Conservation (phyloP, 2,113 vertebrate species). For the Jacana jacana region DNA sequence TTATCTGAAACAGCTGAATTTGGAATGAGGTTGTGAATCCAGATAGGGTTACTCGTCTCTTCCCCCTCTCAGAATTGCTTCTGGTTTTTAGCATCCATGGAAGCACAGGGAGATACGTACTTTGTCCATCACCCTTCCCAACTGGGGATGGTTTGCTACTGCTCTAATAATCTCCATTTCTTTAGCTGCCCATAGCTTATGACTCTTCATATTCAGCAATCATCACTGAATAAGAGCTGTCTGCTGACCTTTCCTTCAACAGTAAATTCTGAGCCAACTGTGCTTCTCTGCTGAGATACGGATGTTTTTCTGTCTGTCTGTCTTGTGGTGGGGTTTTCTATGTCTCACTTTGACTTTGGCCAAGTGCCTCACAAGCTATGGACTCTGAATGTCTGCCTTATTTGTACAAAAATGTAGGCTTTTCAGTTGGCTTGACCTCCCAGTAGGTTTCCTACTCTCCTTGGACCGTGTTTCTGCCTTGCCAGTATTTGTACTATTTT, state of each 20-base stretch:
- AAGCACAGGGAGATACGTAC: background rate
- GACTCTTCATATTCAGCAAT: background rate
- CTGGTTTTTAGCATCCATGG: background rate
- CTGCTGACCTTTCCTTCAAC: constrained; percentile 15
- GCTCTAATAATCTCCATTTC: background rate
- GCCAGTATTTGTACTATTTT: background rate
- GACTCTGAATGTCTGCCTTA: constrained; percentile 6
- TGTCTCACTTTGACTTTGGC: constrained; percentile 42
- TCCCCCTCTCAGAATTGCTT: background rate
- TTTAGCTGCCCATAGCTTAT: background rate
- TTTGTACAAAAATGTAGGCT: background rate
- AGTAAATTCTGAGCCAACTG: background rate
- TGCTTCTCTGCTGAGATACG: background rate
- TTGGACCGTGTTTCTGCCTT: background rate
- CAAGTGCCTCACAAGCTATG: background rate
- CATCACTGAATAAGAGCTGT: background rate
- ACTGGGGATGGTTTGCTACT: background rate
- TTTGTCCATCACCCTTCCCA: background rate
- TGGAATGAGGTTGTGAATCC: background rate
- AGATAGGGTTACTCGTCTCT: background rate
- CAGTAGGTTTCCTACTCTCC: background rate
- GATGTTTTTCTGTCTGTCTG: background rate
- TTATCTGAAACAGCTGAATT: background rate
- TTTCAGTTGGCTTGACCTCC: constrained; percentile 22
- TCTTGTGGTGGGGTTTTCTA: background rate